These are phyloP conservation scores for Oscheius sp. DNA, from an alignment of 1,140 invertebrate species.

Conservation along the genomic window DNA sequence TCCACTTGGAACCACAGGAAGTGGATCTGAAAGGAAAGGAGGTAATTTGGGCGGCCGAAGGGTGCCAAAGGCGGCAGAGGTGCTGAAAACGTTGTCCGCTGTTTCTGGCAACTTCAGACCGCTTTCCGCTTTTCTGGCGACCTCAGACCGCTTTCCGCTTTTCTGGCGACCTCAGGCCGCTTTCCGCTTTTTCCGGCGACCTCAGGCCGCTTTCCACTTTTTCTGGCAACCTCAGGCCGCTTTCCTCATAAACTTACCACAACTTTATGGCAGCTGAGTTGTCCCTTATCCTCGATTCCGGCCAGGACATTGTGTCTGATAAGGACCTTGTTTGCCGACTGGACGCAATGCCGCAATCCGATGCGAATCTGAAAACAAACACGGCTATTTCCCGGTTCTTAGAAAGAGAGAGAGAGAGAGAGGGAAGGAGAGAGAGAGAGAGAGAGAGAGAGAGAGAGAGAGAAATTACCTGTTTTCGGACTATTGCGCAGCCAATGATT, in stretches of 20 bases:
- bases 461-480: conserved; percentile 11
- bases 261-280: conserved; percentile 35
- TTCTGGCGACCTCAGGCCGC: too few species aligned
- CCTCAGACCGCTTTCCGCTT: too few species aligned
- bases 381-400: too few species aligned
- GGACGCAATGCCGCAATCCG: conserved; percentile 32
- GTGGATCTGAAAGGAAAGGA: conserved; percentile 13
- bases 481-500: conserved; percentile 27
- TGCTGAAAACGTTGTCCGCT: too few species aligned
- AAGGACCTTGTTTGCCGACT: conserved; percentile 29
- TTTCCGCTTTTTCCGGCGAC: too few species aligned
- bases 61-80: not conserved
- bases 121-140: too few species aligned
- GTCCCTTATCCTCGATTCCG: conserved; percentile 35
- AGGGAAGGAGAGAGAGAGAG: too few species aligned
- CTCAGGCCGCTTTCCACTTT: too few species aligned
- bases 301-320: conserved; percentile 23
- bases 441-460: too few species aligned
- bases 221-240: too few species aligned
- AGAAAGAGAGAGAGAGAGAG: too few species aligned
- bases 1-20: conserved; percentile 27
- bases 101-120: too few species aligned
- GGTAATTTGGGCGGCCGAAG: not conserved
- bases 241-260: conserved; percentile 26
- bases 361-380: conserved; percentile 29